These are phyloP conservation scores for Antedon mediterranea DNA, from an alignment of 53 echinoderm and acorn worm species.

Conservation along the genomic window DNA sequence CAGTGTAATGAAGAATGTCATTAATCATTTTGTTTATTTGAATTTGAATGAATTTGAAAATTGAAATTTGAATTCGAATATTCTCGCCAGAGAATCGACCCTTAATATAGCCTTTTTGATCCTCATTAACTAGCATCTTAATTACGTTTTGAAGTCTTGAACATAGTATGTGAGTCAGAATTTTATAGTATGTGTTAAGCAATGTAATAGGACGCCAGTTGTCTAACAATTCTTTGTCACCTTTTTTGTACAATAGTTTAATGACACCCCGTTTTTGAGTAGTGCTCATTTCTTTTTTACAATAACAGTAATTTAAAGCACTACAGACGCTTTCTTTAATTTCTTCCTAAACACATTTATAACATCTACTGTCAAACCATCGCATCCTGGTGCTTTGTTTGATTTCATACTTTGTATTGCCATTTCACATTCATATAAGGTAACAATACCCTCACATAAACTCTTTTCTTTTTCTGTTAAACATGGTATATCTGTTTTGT, in stretches of 20 bases:
- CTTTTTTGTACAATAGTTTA: neutral
- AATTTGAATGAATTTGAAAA: too few relatives aligned
- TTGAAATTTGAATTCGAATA: too few relatives aligned
- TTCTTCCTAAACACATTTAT: neutral
- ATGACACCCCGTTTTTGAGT: neutral
- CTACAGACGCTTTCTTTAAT: neutral
- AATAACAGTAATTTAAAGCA: neutral
- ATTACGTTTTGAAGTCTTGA: neutral
- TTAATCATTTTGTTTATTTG: too few relatives aligned
- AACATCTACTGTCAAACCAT: neutral
- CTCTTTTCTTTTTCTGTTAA: neutral
- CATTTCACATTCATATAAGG: neutral
- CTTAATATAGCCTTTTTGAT: neutral
- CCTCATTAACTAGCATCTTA: neutral
- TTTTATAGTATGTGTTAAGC: conserved; percentile 1
- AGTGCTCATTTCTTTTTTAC: neutral
- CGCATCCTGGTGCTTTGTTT: neutral
- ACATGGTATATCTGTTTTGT: neutral
- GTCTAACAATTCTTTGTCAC: neutral
- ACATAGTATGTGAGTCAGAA: neutral
- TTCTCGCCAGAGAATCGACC: neutral
- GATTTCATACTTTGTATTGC: neutral
- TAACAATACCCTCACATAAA: neutral
- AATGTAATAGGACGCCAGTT: conserved; percentile 2
- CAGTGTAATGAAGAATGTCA: neutral